phyloP scores from a whole-genome alignment of 2,113 vertebrate genomes.

The Zeus faber region DNA sequence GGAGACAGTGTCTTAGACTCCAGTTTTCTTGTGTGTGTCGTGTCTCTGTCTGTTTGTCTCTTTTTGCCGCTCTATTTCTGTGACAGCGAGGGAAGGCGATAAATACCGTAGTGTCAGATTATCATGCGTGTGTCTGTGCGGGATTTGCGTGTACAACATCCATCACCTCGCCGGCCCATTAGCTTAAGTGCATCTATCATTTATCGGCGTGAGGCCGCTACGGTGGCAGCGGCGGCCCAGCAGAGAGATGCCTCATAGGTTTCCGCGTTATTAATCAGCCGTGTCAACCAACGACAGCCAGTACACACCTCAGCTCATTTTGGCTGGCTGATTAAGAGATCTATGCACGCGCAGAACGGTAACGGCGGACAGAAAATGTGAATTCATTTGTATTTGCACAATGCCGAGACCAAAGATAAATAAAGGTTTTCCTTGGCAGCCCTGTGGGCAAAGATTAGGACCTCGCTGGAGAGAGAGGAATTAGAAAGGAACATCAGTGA shows the following conservation, averaged over 20 bases:
- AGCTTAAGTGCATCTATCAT: constrained; percentile 41
- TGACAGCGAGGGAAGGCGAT: neutral
- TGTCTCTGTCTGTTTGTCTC: neutral
- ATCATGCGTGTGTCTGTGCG: neutral
- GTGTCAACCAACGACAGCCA: constrained; percentile 31
- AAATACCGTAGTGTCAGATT: neutral
- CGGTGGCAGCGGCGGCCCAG: constrained; percentile 21
- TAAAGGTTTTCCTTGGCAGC: too few relatives aligned
- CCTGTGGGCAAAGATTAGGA: too few relatives aligned
- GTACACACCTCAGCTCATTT: constrained; percentile 21
- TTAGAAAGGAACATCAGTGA: too few relatives aligned
- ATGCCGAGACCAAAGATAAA: neutral
- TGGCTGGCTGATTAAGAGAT: constrained; percentile 27
- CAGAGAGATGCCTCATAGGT: constrained; percentile 21
- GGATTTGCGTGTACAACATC: neutral
- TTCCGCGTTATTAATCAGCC: constrained; percentile 46
- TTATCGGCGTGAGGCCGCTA: constrained; percentile 30
- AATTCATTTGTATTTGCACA: neutral
- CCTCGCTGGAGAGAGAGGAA: too few relatives aligned
- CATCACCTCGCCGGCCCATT: constrained; percentile 13
- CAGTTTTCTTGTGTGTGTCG: neutral
- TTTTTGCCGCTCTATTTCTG: neutral
- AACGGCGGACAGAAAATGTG: neutral
- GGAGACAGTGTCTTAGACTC: too few relatives aligned
- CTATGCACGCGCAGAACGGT: neutral